Base-by-base conservation (phyloP, 2,113 vertebrate species). In the Myotis davidii region DNA sequence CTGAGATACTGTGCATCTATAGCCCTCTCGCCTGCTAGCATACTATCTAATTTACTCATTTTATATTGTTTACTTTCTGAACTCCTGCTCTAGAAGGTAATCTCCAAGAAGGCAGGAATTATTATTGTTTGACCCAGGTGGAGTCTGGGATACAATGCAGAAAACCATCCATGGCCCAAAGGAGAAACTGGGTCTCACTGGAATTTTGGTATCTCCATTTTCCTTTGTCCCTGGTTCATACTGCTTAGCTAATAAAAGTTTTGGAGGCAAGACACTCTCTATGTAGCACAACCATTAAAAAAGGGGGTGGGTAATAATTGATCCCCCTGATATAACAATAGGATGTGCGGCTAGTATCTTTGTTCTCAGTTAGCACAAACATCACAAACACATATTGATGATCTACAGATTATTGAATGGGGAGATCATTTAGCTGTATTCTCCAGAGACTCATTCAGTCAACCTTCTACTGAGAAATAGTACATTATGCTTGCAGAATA, bases 371-470 rank as follows among this genome's bases (percentile, higher is more conserved):
- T 42, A 81, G 54, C 69, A 78, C 3, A 16, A 94, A 29, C 39
- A 69, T 64, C 90, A 88, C 1, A 67, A 56, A 52, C 29, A 79
- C 21, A 42, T 18, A 48, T 11, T 42, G 77, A 74, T 65, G 65
- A 92, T 64, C 42, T 72, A 25, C 23, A 88, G 65, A 73, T 45
- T 37, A 74, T 85, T 45, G 77, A 86, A 23, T 70, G 11, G 29
- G 32, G 17, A 70, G 14, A 73, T 92, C 1, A 50, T 56, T 92
- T 83, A 74, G n/a, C 94, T 95, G 69, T 64, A 90, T 56, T 91
- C 70, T 86, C 69, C 69, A 77, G 82, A 82, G 94, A 96, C 18
- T 92, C 52, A 45, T 79, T 74, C 16, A 29, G 64, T 67, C 64
- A 70, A 50, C 25, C 34, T 76, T 82, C 52, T 54, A 86, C 54